Percentiles rank a stretch among this genome's conserved stretches.
These are phyloP conservation scores for Nemapogon koenigi DNA, from an alignment of 2,888 invertebrate genomes.

Conservation along the genomic window DNA sequence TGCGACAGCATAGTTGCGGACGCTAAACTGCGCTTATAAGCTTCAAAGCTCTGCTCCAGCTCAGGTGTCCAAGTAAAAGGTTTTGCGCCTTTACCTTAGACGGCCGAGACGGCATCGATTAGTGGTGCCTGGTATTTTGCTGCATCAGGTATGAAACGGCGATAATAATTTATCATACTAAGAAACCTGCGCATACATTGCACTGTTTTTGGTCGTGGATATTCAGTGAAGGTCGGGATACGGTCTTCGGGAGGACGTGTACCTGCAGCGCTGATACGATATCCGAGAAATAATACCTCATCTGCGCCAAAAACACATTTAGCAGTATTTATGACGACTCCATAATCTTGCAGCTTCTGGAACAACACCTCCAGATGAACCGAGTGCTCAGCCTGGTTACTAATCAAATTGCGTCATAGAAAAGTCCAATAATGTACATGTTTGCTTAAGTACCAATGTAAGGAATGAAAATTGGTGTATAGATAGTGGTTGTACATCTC, in stretches of 20 bases:
- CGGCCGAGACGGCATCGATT: conserved; percentile 2
- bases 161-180: conserved; percentile 16
- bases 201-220: conserved; percentile 12
- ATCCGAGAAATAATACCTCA: conserved; percentile 21
- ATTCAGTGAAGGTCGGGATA: conserved; percentile 11
- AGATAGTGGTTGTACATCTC: too few relatives aligned
- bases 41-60: too few relatives aligned
- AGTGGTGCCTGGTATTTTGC: conserved; percentile 13
- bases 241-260: conserved; percentile 14
- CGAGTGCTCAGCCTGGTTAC: conserved; percentile 17
- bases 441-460: too few relatives aligned
- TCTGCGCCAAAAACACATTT: conserved; percentile 21
- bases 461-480: too few relatives aligned
- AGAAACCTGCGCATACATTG: conserved; percentile 14
- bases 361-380: conserved; percentile 20
- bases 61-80: too few relatives aligned
- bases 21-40: too few relatives aligned
- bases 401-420: too few relatives aligned
- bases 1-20: too few relatives aligned
- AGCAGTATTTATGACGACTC: conserved; percentile 21
- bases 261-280: conserved; percentile 16
- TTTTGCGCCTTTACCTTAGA: conserved; percentile 7
- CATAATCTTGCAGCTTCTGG: conserved; percentile 20
- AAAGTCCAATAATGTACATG: too few relatives aligned
- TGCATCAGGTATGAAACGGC: conserved; percentile 13